phyloP scores from a whole-genome alignment of 2,113 vertebrate genomes.

The Calypte anna region DNA sequence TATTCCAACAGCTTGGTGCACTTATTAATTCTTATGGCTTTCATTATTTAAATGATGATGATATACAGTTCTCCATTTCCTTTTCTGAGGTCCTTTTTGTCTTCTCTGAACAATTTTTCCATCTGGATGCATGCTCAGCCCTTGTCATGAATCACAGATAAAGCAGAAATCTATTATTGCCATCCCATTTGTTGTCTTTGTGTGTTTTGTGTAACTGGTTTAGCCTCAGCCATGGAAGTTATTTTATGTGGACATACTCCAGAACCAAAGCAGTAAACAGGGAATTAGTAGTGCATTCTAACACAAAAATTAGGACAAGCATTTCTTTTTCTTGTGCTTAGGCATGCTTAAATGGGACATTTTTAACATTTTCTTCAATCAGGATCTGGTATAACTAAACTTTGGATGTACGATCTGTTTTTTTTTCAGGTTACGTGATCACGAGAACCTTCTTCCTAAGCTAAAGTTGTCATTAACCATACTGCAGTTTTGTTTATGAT shows the following conservation, averaged over 20 bases:
- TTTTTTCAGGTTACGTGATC: background rate
- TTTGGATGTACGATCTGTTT: background rate
- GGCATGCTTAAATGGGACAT: background rate
- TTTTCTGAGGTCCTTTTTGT: conserved; percentile 10
- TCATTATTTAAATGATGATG: conserved; percentile 57
- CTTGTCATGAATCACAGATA: conserved; percentile 8
- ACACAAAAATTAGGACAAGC: background rate
- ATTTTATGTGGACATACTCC: background rate
- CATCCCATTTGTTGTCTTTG: background rate
- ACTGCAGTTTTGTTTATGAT: background rate
- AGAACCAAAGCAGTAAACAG: background rate
- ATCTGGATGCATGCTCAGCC: conserved; percentile 24
- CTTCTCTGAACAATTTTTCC: conserved; percentile 28
- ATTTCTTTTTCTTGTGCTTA: background rate
- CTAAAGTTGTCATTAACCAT: background rate
- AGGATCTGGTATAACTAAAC: background rate
- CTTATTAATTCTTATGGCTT: conserved; percentile 65
- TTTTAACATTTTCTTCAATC: background rate
- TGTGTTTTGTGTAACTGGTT: background rate
- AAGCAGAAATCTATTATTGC: conserved; percentile 14
- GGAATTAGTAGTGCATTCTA: background rate
- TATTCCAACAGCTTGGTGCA: conserved; percentile 32
- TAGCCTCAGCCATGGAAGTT: background rate
- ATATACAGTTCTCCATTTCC: conserved; percentile 18
- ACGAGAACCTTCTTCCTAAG: background rate